Conservation (phyloP, 2,888 invertebrate genomes). For the Oscheius sp. region DNA sequence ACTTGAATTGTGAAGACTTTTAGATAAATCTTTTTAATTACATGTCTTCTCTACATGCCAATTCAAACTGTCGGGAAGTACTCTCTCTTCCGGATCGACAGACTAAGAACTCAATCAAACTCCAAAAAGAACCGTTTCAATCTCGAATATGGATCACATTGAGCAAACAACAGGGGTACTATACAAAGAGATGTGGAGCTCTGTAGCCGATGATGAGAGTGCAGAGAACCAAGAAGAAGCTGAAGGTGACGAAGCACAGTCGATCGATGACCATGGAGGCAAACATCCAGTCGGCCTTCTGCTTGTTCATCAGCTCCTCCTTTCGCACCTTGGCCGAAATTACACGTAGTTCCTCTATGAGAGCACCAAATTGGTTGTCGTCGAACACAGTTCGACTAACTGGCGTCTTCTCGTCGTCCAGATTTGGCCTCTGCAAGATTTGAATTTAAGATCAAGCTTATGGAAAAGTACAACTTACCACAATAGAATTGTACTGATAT, state of each 20-base stretch:
- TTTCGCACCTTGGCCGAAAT: slow-evolving; percentile 68
- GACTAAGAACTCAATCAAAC: background rate
- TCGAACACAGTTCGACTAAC: slow-evolving; percentile 36
- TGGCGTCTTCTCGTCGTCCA: slow-evolving; percentile 16
- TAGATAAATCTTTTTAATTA: too few species aligned
- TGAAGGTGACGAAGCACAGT: slow-evolving; percentile 69
- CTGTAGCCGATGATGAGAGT: slow-evolving; percentile 64
- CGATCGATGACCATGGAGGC: slow-evolving; percentile 71
- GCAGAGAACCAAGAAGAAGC: slow-evolving; percentile 66
- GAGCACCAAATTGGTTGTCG: slow-evolving; percentile 52
- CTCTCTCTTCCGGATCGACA: too few species aligned
- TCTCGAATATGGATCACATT: background rate
- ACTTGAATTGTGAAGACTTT: too few species aligned
- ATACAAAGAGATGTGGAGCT: slow-evolving; percentile 69
- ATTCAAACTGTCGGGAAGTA: too few species aligned
- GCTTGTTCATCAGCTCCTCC: slow-evolving; percentile 68
- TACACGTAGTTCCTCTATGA: slow-evolving; percentile 56
- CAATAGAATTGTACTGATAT: slow-evolving; percentile 27
- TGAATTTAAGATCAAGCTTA: too few species aligned
- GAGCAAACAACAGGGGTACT: slow-evolving; percentile 2
- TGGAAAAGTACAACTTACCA: background rate
- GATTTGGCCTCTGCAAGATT: background rate
- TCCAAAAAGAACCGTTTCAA: background rate
- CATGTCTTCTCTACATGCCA: too few species aligned
- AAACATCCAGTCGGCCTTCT: slow-evolving; percentile 71